Evolutionary conservation across 2,888 invertebrate genomes (phyloP).

Genomic region (Agriotes lineatus): DNA sequence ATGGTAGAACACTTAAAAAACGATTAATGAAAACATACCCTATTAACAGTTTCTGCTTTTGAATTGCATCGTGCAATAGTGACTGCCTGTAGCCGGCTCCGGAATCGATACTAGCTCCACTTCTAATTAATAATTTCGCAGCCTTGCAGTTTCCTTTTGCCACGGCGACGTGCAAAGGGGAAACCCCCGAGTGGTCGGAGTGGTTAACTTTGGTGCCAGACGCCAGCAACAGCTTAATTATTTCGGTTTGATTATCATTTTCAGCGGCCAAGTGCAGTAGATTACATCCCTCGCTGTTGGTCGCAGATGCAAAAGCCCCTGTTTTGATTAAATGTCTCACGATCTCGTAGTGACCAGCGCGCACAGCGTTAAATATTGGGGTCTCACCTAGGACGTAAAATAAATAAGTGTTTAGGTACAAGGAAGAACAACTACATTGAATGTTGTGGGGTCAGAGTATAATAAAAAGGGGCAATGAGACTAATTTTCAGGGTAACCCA

Average conservation of each 20-base stretch:
- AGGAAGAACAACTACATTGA: no score
- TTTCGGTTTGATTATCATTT: not conserved
- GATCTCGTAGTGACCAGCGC: slow-evolving; percentile 1
- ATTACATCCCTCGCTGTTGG: slow-evolving; percentile 28
- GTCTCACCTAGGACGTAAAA: no score
- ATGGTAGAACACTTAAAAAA: no score
- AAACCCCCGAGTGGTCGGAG: slow-evolving; percentile 2
- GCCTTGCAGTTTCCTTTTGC: slow-evolving; percentile 20
- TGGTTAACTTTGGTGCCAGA: slow-evolving; percentile 1
- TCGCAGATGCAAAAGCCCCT: slow-evolving; percentile 10
- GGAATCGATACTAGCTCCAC: slow-evolving; percentile 29
- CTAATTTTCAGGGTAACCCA: no score
- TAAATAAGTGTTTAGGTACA: no score
- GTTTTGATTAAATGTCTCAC: slow-evolving; percentile 22
- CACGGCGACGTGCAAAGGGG: slow-evolving; percentile 19
- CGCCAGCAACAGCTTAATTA: slow-evolving; percentile 12
- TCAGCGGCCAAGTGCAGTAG: slow-evolving; percentile 29
- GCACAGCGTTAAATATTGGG: slow-evolving; percentile 30
- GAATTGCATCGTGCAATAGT: slow-evolving; percentile 30
- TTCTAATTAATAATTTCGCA: slow-evolving; percentile 36
- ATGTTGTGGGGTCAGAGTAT: no score
- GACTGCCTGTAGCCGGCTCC: no score
- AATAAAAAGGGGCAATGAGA: no score
- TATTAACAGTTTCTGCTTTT: slow-evolving; percentile 27
- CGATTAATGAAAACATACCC: no score